Evolutionary conservation across 2,113 vertebrate genomes (phyloP).

Genomic region (Amblyornis subalaris): DNA sequence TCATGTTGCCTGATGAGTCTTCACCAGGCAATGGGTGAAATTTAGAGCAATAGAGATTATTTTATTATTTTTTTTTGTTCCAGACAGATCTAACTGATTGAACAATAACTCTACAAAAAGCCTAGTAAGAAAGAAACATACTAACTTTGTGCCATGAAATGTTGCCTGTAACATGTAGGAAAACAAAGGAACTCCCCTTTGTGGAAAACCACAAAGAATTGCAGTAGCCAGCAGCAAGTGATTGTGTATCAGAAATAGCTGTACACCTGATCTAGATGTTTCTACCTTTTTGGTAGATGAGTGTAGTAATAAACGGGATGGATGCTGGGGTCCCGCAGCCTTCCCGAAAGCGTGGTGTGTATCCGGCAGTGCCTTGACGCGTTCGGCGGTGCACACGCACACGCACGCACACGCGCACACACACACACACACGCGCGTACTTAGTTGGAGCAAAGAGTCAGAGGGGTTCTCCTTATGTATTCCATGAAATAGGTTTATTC

Average conservation of each 20-base stretch:
- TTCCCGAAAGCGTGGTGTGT: too few species aligned
- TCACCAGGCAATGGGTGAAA: neutral
- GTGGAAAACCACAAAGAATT: neutral
- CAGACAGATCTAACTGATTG: neutral
- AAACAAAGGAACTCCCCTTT: neutral
- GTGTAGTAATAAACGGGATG: too few species aligned
- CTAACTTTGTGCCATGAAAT: neutral
- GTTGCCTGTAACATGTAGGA: neutral
- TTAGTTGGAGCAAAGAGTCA: too few species aligned
- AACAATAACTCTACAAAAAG: neutral
- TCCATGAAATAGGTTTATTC: too few species aligned
- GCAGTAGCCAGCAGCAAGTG: neutral
- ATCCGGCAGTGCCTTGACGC: too few species aligned
- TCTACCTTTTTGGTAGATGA: neutral
- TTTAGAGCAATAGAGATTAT: neutral
- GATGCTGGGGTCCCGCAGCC: too few species aligned
- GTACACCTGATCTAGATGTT: rapidly evolving
- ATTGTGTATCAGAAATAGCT: neutral
- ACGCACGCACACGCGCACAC: too few species aligned
- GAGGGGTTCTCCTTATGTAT: too few species aligned
- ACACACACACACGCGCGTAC: too few species aligned
- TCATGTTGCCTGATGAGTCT: neutral
- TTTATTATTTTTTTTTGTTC: neutral
- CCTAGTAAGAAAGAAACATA: neutral
- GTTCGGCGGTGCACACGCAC: too few species aligned